Percentiles rank a stretch among this genome's conserved stretches.
These are phyloP conservation scores for Lepidurus arcticus DNA, from an alignment of 1,140 invertebrate species.

Conservation along the genomic window DNA sequence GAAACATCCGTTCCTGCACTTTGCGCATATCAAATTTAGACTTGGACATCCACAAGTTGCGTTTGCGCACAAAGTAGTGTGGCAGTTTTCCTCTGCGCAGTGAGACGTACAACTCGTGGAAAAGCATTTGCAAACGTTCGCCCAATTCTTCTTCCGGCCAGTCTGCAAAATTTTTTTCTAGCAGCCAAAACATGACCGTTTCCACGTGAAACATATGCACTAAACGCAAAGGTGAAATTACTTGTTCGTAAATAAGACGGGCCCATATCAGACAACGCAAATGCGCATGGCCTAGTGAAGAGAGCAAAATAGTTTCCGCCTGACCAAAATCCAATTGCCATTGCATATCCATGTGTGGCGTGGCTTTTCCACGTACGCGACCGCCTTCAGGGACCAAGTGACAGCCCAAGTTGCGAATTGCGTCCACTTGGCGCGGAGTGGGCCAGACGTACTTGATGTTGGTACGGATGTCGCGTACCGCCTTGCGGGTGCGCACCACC, in stretches of 20 bases:
- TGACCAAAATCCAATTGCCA: slow-evolving; percentile 67
- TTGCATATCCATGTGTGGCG: slow-evolving; percentile 56
- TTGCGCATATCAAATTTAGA: slow-evolving; percentile 56
- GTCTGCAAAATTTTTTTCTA: slow-evolving; percentile 57
- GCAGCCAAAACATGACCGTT: slow-evolving; percentile 69
- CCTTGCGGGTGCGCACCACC: slow-evolving; percentile 51
- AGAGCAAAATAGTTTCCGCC: slow-evolving; percentile 64
- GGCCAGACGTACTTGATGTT: slow-evolving; percentile 57
- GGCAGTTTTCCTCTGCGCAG: slow-evolving; percentile 53
- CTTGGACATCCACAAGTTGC: slow-evolving; percentile 65
- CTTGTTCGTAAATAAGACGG: slow-evolving; percentile 59
- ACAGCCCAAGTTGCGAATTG: slow-evolving; percentile 59
- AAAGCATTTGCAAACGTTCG: slow-evolving; percentile 53
- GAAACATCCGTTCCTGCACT: slow-evolving; percentile 58
- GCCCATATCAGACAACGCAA: slow-evolving; percentile 60
- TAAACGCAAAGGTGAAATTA: slow-evolving; percentile 54
- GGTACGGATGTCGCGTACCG: slow-evolving; percentile 47
- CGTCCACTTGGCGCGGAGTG: slow-evolving; percentile 54
- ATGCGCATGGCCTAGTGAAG: slow-evolving; percentile 60
- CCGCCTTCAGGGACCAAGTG: slow-evolving; percentile 62
- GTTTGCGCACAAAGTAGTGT: slow-evolving; percentile 64
- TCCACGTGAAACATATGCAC: slow-evolving; percentile 60
- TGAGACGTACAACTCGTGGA: slow-evolving; percentile 48
- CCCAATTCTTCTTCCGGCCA: slow-evolving; percentile 66
- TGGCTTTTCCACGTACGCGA: slow-evolving; percentile 52